phyloP scores from a whole-genome alignment of 2,888 invertebrate species.

The Geotrupes spiniger region DNA sequence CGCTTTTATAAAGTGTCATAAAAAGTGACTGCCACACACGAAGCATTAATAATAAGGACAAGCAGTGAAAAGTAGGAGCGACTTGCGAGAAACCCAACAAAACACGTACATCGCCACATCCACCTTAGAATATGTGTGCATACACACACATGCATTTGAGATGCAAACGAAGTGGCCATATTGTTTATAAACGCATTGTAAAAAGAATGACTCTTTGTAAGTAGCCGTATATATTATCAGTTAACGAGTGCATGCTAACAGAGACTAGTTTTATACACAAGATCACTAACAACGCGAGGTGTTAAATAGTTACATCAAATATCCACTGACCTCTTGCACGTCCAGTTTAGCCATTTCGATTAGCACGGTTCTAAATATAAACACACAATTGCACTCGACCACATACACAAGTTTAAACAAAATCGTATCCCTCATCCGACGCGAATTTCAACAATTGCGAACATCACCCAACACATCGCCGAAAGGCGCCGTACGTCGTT shows the following conservation, averaged over 20 bases:
- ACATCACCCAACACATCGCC: too few species aligned
- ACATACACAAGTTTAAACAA: too few species aligned
- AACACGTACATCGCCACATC: constrained; percentile 7
- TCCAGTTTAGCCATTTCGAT: constrained; percentile 31
- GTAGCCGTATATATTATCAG: constrained; percentile 32
- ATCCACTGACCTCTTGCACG: constrained; percentile 38
- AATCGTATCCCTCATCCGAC: too few species aligned
- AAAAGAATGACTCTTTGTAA: constrained; percentile 29
- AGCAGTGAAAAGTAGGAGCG: constrained; percentile 24
- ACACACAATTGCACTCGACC: not conserved
- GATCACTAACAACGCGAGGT: constrained; percentile 17
- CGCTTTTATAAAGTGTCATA: constrained; percentile 29
- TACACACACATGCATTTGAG: constrained; percentile 6
- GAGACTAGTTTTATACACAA: constrained; percentile 24
- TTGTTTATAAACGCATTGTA: constrained; percentile 28
- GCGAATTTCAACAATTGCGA: too few species aligned
- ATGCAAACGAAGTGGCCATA: constrained; percentile 32
- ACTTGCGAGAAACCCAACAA: constrained; percentile 15
- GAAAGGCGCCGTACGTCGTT: too few species aligned
- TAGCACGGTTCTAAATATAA: constrained; percentile 25
- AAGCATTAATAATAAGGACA: constrained; percentile 35
- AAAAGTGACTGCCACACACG: constrained; percentile 37
- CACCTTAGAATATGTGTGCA: constrained; percentile 1
- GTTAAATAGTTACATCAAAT: constrained; percentile 32
- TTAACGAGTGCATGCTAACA: constrained; percentile 39